Conservation (phyloP, 53 echinoderm and acorn worm genomes). For the Henricia sp. region DNA sequence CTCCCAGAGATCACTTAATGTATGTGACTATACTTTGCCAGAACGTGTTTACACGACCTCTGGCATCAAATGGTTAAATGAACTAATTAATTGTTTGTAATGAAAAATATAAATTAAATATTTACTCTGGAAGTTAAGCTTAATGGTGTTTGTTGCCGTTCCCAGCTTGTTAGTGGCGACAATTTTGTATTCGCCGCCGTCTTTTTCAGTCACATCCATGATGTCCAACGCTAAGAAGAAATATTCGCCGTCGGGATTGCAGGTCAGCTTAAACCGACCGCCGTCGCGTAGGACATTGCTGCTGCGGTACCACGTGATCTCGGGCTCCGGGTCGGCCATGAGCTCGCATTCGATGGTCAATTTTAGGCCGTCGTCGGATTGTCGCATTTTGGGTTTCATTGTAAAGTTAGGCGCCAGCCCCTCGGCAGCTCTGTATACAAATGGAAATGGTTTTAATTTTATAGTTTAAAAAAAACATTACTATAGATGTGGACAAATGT, state of each 20-base stretch:
- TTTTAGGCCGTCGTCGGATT: slow-evolving; percentile 92
- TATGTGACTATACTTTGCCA: no score
- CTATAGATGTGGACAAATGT: no score
- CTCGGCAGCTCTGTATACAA: slow-evolving; percentile 61
- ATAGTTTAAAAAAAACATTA: no score
- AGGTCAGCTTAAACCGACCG: slow-evolving; percentile 74
- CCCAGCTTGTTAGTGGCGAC: slow-evolving; percentile 92
- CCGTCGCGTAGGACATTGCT: slow-evolving; percentile 76
- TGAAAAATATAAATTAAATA: no score
- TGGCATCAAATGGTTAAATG: no score
- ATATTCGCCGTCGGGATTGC: slow-evolving; percentile 80
- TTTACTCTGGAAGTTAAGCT: slow-evolving; percentile 97
- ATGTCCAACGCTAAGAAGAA: slow-evolving; percentile 86
- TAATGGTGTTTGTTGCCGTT: slow-evolving; percentile 96
- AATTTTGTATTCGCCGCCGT: slow-evolving; percentile 96
- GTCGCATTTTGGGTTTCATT: slow-evolving; percentile 96
- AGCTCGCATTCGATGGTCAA: slow-evolving; percentile 96
- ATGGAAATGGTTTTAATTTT: no score
- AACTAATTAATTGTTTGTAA: no score
- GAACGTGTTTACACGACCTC: no score
- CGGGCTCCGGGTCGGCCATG: slow-evolving; percentile 80
- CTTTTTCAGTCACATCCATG: slow-evolving; percentile 83
- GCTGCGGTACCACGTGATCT: slow-evolving; percentile 87
- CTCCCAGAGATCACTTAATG: no score
- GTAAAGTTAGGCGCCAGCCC: slow-evolving; percentile 96